A percentile compares a stretch with the other conserved stretches of the same genome.
Evolutionary conservation across 2,113 vertebrate species (phyloP).

Genomic region (Sceloporus tristichus): DNA sequence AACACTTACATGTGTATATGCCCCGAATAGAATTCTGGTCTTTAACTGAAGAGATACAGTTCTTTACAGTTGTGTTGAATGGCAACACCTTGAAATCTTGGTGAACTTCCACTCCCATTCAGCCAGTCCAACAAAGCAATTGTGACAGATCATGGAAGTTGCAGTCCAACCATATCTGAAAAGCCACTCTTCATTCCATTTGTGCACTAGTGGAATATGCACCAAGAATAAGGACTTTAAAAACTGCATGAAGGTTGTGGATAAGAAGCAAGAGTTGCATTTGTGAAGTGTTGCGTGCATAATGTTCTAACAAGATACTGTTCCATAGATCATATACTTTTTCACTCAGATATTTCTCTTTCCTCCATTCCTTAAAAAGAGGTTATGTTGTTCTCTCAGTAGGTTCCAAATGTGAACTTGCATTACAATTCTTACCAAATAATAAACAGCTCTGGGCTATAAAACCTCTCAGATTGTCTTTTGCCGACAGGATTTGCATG

Average conservation of each 20-base stretch:
- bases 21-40: not conserved
- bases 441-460: constrained; percentile 83
- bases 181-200: not conserved
- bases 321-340: constrained; percentile 53
- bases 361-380: constrained; percentile 62
- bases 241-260: not conserved
- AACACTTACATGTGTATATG: not conserved
- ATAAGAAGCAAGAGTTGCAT: not conserved
- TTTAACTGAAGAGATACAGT: constrained; percentile 41
- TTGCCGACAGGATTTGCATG: constrained; percentile 82
- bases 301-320: constrained; percentile 48
- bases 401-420: constrained; percentile 80
- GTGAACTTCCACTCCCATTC: not conserved
- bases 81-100: not conserved
- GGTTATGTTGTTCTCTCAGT: constrained; percentile 77
- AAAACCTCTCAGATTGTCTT: constrained; percentile 82
- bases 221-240: constrained; percentile 35
- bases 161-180: not conserved
- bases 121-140: not conserved
- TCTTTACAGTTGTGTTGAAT: not conserved
- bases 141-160: not conserved
- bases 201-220: not conserved
- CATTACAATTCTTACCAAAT: constrained; percentile 80
- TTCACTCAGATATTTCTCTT: constrained; percentile 24
- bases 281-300: constrained; percentile 48